Evolutionary conservation across 2,113 vertebrate genomes (phyloP), one percentile per base, ranked within the genome.

Genomic region (Ranitomeya imitator): DNA sequence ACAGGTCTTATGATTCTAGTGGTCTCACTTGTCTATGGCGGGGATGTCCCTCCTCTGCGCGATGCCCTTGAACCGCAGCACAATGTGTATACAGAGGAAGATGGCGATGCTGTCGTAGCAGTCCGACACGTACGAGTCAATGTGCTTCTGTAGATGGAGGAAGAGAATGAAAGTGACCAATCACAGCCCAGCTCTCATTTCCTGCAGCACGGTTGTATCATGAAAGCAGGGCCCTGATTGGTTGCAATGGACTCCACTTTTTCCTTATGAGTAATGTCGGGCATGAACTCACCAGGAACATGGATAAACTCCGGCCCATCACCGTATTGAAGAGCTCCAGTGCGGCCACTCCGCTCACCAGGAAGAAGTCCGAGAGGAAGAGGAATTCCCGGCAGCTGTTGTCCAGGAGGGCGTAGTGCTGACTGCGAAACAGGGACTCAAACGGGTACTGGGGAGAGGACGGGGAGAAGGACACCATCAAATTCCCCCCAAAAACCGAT

Each of bases 71-170:
- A 98, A 99, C 11, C 97, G 91, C 21, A 99, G 95, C 89, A 98
- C 95, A 77, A 99, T 95, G 93, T 99, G 97, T 92, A 98, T 97
- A 85, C 97, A 98, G 19, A 99, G 96, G 89, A 99, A 98, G 59
- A 98, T 37, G 0, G 97, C 97, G 54, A 99, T 98, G 94, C 97
- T 96, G 91, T 99, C 97, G 4, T 96, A 98, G 90, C 97, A 97
- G 93, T 97, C 97, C 0, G 94, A 93, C 26, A 96, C 94, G 2
- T 98, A 99, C 3, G 96, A 93, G 37, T 96, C 95, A 93, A 98
- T 96, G 87, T 96, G 97, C 84, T 97, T 98, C 97, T 98, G 89
- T 14, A 37, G 37, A 65, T 77, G 2, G 65, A 16, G 85, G 13
- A 12, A 13, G 37, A 37, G 31, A 80, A 0, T 7, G 7, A 63